Conservation (phyloP, 2,113 vertebrate species). For the Cichladusa arquata region DNA sequence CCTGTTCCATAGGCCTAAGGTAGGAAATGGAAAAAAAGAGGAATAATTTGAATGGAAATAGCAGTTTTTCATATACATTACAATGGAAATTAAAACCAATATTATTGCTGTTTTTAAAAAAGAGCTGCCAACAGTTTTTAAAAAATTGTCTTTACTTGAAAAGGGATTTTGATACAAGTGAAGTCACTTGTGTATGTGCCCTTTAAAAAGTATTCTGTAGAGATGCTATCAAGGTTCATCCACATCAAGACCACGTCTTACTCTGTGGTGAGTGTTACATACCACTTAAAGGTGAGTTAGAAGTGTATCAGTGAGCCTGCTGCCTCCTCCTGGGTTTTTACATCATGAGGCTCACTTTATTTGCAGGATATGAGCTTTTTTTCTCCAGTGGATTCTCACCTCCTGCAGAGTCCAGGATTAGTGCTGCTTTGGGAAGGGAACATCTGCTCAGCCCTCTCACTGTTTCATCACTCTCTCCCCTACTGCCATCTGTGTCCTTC, state of each 20-base stretch:
- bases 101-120: background rate
- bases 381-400: background rate
- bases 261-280: background rate
- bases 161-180: background rate
- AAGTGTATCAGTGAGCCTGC: background rate
- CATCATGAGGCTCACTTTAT: background rate
- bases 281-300: background rate
- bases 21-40: background rate
- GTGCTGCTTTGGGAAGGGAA: background rate
- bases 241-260: background rate
- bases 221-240: background rate
- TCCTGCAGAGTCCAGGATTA: background rate
- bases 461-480: background rate
- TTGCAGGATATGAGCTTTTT: background rate
- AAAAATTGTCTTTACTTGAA: background rate
- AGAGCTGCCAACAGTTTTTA: background rate
- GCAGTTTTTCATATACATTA: background rate
- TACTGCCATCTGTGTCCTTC: background rate
- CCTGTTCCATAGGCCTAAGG: background rate
- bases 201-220: background rate
- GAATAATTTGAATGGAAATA: background rate
- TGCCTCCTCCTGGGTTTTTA: background rate
- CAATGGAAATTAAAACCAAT: background rate
- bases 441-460: background rate
- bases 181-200: background rate